Evolutionary conservation across 2,888 invertebrate genomes (phyloP), one percentile per base, ranked within the genome.

Genomic region (Oscheius sp.): DNA sequence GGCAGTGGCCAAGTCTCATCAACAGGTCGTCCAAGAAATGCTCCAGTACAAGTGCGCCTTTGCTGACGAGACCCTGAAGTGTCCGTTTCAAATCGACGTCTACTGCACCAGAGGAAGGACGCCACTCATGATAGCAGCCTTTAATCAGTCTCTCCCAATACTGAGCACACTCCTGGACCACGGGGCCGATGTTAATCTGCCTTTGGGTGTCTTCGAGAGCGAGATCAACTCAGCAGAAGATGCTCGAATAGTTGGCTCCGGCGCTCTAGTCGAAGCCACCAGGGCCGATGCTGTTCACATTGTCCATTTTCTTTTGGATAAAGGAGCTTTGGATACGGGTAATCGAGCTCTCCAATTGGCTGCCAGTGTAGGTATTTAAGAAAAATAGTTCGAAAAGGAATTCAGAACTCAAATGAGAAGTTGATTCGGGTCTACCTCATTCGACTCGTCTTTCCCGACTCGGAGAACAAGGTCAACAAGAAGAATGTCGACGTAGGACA

Each of bases 391-490:
- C 3, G 21, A 70, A 0, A 58, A 58, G 21, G 9, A 4, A 33
- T 79, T 68, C 29, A 82, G 75, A 76, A 68, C 7, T 65, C 74
- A 29, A 84, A 83, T 60, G 82, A 84, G 60, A 81, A 83, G 51
- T 60, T 84, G 21, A 80, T 86, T 10, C 73, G 85, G 11, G 75
- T 81, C 2, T 84, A 88, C 48, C 78, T 88, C 11, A 78, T 76
- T 10, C 79, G 84, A 4, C 83, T 88, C 53, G 84, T 84, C 0
- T 86, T 86, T 59, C 93, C 94, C 0, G 98, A 98, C 90, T 94
- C 94, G 0, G 96, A 97, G 87, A 94, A 94, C 90, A 94, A 95
- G 90, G 93, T 98, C 63, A 96, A 96, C 90, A 95, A 95, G 89
- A 93, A 94, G 81, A 93, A 93, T 1, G 93, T 96, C 90, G 93